Base-by-base conservation (phyloP, 2,888 invertebrate species). In the Volucella inflata region DNA sequence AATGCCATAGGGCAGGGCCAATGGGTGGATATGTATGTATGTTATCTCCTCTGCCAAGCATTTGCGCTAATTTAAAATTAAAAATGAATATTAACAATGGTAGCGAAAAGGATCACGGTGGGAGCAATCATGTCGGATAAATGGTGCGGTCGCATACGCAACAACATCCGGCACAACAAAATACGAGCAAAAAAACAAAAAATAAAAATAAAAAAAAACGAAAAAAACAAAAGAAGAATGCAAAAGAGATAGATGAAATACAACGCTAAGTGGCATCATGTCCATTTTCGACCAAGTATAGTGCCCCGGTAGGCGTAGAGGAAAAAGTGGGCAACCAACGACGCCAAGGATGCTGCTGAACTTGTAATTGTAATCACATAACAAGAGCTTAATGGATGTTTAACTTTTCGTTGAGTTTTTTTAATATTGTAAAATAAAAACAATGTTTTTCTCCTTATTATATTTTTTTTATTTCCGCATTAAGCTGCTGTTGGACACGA, bases 1-100 rank as follows among this genome's bases (percentile, higher is more conserved):
- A 83, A 38, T 21, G 70, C 40, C 17, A 17, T 9, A 36, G 36
- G 60, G 72, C 16, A 21, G 14, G 64, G 65, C 17, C 75, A 67
- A 48, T 14, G 21, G 55, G 51, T 57, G 68, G 46, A 50, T 21
- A 4, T 21, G 4, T 3, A 4, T 4, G 21, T 21, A 70, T n/a
- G n/a, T n/a, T n/a, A n/a, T 75, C 74, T 74, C 79, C 46, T 70
- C 79, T 79, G 74, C 75, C 64, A 68, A 83, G 70, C 79, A 59
- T 65, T 51, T 40, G 48, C 16, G 75, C 79, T 84, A 79, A 84
- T 84, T 79, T 84, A 71, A 84, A 84, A 84, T 84, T 79, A 84
- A 84, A 84, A 84, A 84, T 84, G 79, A 79, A 84, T 79, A 84
- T 75, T 79, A 84, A 84, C 79, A 84, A 70, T 64, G 74, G 40